Percentiles rank a stretch among this genome's conserved stretches.
Conservation (phyloP, 2,113 vertebrate genomes). For the Neomonachus schauinslandi region DNA sequence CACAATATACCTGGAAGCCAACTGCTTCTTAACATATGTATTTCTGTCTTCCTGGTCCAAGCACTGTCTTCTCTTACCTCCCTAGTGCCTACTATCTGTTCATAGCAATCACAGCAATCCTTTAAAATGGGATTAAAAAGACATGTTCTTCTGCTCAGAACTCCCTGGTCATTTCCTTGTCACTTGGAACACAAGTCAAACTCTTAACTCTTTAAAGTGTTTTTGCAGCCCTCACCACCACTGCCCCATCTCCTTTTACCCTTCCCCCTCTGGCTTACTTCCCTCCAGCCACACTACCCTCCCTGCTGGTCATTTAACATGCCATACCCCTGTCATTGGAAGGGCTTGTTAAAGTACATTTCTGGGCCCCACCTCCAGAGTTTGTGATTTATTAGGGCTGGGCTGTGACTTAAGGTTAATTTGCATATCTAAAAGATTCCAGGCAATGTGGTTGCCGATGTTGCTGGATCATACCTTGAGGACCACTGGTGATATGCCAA, state of each 20-base stretch:
- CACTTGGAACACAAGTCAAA: background rate
- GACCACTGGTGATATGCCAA: background rate
- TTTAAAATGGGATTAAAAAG: background rate
- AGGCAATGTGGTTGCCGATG: background rate
- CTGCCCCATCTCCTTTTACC: background rate
- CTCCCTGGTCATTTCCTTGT: background rate
- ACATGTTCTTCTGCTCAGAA: background rate
- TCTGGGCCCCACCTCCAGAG: background rate
- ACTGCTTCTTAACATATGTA: background rate
- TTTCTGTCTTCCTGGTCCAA: background rate
- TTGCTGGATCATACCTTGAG: background rate
- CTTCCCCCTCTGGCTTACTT: background rate
- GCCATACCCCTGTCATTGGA: background rate
- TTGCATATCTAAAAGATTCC: slow-evolving; percentile 4
- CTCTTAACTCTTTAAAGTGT: background rate
- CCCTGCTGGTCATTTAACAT: background rate
- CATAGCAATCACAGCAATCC: background rate
- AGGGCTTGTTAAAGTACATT: background rate
- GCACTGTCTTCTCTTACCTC: background rate
- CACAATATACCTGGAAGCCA: background rate
- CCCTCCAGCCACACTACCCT: background rate
- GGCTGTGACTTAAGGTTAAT: background rate
- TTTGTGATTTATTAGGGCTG: background rate
- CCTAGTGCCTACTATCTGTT: background rate
- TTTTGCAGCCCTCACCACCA: background rate